These are phyloP conservation scores for Acleris sparsana DNA, from an alignment of 2,888 invertebrate species.

Conservation along the genomic window DNA sequence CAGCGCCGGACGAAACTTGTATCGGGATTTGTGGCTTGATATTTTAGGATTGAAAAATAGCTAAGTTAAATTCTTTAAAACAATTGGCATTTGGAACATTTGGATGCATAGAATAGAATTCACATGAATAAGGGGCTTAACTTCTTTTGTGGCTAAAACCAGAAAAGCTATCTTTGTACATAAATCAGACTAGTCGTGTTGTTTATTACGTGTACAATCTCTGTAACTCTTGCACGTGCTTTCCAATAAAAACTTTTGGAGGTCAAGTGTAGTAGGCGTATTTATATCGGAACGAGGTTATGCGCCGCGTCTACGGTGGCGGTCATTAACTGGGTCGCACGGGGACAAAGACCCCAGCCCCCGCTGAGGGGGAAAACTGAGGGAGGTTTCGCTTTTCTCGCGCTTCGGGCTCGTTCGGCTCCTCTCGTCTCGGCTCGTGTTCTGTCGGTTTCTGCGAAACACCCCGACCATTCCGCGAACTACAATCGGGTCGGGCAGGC, in stretches of 20 bases:
- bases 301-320: slow-evolving; percentile 76
- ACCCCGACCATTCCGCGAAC: slow-evolving; percentile 63
- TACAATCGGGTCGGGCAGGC: slow-evolving; percentile 44
- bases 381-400: slow-evolving; percentile 76
- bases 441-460: slow-evolving; percentile 58
- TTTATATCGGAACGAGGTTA: slow-evolving; percentile 81
- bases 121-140: background rate
- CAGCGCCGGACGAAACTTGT: slow-evolving; percentile 4
- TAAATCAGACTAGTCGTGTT: slow-evolving; percentile 42
- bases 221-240: slow-evolving; percentile 72
- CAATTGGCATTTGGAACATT: too few species aligned
- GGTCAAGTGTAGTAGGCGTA: slow-evolving; percentile 84
- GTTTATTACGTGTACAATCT: slow-evolving; percentile 70
- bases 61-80: too few species aligned
- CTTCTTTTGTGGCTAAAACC: background rate
- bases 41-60: background rate
- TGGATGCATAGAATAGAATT: background rate
- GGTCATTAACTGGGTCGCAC: slow-evolving; percentile 83
- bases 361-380: slow-evolving; percentile 57
- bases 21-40: background rate
- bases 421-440: slow-evolving; percentile 48
- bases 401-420: slow-evolving; percentile 43
- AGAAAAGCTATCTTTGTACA: background rate
- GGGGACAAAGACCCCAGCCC: slow-evolving; percentile 77
- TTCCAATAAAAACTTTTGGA: slow-evolving; percentile 82